These are phyloP conservation scores for Pheosia gnoma DNA, from an alignment of 2,888 invertebrate species.

Conservation along the genomic window DNA sequence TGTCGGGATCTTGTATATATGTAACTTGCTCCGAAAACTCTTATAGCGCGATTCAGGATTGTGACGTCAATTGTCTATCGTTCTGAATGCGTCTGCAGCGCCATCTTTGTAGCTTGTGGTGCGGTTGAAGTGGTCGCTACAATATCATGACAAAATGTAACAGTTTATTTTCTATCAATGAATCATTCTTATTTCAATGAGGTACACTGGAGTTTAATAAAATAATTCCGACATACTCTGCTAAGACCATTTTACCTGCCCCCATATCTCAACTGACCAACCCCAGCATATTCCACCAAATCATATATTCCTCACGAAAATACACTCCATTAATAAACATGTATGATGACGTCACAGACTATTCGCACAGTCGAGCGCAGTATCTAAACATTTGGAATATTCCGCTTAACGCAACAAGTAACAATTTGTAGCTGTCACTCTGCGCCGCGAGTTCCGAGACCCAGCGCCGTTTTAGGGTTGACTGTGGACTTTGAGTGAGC, in stretches of 20 bases:
- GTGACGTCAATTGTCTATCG: no score
- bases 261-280: not conserved
- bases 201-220: not conserved
- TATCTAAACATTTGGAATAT: slow-evolving; percentile 38
- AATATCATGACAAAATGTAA: no score
- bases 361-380: slow-evolving; percentile 7
- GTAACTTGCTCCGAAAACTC: no score
- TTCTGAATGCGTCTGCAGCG: no score
- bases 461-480: slow-evolving; percentile 27
- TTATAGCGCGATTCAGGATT: no score
- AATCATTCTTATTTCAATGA: not conserved
- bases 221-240: not conserved
- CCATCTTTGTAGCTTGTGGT: no score
- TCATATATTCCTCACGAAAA: slow-evolving; percentile 5
- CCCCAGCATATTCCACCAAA: not conserved
- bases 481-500: slow-evolving; percentile 14
- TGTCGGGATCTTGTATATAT: no score
- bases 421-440: slow-evolving; percentile 67
- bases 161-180: not conserved
- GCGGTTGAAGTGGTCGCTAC: no score
- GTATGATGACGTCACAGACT: slow-evolving; percentile 26
- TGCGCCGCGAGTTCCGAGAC: slow-evolving; percentile 26
- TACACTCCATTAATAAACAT: slow-evolving; percentile 34
- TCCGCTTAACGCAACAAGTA: slow-evolving; percentile 60
- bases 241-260: no score